Base-by-base conservation (phyloP, 2,797 vertebrate species). In the Stomatorhinus walkeri region DNA sequence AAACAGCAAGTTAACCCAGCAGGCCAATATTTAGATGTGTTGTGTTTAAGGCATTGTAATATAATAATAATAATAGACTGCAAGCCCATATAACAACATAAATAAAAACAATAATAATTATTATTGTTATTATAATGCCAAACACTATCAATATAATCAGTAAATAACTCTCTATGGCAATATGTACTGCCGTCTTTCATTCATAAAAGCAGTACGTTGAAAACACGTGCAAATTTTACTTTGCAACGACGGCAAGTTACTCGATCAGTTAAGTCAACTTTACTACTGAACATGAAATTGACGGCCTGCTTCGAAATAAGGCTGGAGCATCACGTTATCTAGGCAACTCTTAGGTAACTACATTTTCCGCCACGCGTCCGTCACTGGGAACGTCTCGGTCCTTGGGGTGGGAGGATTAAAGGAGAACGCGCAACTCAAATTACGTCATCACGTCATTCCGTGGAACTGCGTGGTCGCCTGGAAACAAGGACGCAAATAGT, bases 401-500 rank as follows among this genome's bases (percentile, higher is more conserved):
- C 79, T 51, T n/a, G 9, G 4, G 51, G 49, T 86, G 22, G 7
- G 51, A 24, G 7, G 16, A 56, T 24, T 32, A 24, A 86, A 36
- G 24, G 12, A 2, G n/a, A 24, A 28, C 85, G 24, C 28, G 7
- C 24, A 8, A 64, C 16, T 68, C 12, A 32, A 46, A 61, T 61
- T 49, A 88, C 59, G 89, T 88, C 81, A 87, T 88, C 12, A 56
- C 88, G 89, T 59, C 43, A 87, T 46, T 22, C 14, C 14, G 14
- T 16, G 51, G 5, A 68, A 10, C 3, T 88, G 89, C 88, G 87
- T 90, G 81, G 89, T 90, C 32, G 84, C 89, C 85, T 81, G 68
- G 89, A 87, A 79, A 90, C 89, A 43, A 56, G 48, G 87, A 87
- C 89, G 83, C 88, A 54, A 64, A 76, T 19, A 19, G 87, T 90